A percentile compares a stretch with the other conserved stretches of the same genome.
Evolutionary conservation across 2,113 vertebrate genomes (phyloP).

Genomic region (Ariopsis seemanni): DNA sequence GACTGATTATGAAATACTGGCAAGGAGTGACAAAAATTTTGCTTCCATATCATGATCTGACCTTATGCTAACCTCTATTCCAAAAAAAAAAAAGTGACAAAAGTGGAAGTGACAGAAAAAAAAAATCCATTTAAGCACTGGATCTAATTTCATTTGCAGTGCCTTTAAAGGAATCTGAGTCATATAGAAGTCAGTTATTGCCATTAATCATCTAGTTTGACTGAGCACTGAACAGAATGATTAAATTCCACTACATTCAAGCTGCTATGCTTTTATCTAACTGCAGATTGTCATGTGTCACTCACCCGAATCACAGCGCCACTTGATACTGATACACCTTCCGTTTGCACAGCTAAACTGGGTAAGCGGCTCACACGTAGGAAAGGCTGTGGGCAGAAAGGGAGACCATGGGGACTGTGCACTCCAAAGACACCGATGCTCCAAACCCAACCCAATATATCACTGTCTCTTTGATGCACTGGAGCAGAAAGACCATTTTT

Average conservation of each 20-base stretch:
- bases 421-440: constrained; percentile 26
- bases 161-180: neutral
- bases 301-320: constrained; percentile 92
- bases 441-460: constrained; percentile 47
- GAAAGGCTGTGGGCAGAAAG: constrained; percentile 78
- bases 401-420: constrained; percentile 24
- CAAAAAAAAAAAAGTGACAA: neutral
- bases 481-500: constrained; percentile 46
- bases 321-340: constrained; percentile 89
- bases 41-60: constrained; percentile 1
- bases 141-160: neutral
- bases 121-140: neutral
- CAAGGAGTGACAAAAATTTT: neutral
- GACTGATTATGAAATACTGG: constrained; percentile 7
- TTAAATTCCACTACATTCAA: neutral
- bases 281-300: neutral
- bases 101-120: neutral
- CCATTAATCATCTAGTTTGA: neutral
- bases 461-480: constrained; percentile 53
- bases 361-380: constrained; percentile 87
- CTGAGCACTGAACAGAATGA: neutral
- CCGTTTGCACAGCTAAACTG: constrained; percentile 92
- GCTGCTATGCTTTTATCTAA: neutral
- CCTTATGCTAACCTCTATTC: neutral
- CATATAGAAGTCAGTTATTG: neutral